Base-by-base conservation (phyloP, 2,888 invertebrate species). In the Drosophila pegasa region DNA sequence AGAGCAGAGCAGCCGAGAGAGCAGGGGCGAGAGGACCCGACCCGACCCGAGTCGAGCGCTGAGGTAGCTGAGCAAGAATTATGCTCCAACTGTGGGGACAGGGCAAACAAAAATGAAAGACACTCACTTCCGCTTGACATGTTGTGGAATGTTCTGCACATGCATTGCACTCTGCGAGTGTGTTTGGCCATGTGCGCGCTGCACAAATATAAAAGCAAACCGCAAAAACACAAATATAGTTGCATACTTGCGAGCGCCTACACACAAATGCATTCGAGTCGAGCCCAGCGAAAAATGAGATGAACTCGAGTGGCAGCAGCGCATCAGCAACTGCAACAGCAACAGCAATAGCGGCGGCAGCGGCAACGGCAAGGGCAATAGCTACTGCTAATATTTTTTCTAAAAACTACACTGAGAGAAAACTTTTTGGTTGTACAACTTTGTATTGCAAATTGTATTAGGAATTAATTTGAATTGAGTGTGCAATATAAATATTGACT, bases 61-160 rank as follows among this genome's bases (percentile, higher is more conserved):
- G 48, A 76, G 63, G 51, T 67, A 70, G 71, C 62, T 50, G 64
- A 56, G 75, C 59, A 52, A 65, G 50, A 50, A 41, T 16, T 38
- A 43, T 51, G 29, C n/a, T 22, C 10, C 33, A 50, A 35, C 33
- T 50, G 33, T 33, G 74, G 75, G 64, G 69, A 66, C 77, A 59
- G 75, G 69, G 71, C 71, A 88, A 87, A 88, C 89, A 78, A 87
- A 88, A 85, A 84, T 85, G 87, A 85, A 85, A 85, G 85, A 85
- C 85, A 85, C 85, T 89, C 89, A 78, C 87, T 87, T 85, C 85
- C 88, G 85, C 85, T 89, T 87, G 89, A 85, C 85, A 85, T 89
- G 87, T 47, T 79, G 72, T 66, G 77, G 87, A 87, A 83, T 83
- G 84, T 79, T 84, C 64, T 69, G 63, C 70, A 80, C 81, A 81